Evolutionary conservation across 1,140 invertebrate species (phyloP), one percentile per base, ranked within the genome.

Genomic region (Sycophaga agraensis): DNA sequence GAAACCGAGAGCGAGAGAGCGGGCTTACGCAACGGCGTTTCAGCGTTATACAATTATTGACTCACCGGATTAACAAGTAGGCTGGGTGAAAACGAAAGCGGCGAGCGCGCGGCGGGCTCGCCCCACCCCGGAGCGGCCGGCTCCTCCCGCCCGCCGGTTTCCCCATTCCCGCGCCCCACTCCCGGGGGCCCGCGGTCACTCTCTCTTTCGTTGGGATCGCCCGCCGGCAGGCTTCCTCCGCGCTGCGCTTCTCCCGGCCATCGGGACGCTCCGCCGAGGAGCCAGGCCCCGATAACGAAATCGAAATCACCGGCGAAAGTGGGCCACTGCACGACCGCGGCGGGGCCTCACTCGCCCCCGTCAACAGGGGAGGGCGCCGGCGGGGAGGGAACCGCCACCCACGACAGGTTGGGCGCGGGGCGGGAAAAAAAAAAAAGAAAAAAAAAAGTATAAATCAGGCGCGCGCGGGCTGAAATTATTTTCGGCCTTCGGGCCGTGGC

Each of bases 21-120:
- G 35, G 53, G 31, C 58, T 81, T 79, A 77, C 73, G 77, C 76
- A 80, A 79, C 70, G 60, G 68, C 73, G 71, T 76, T 79, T 75
- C 78, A 79, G 73, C 73, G 75, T 81, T 81, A 80, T 81, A 81
- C 79, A 81, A 80, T 76, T 79, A 78, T 80, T 81, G 79, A 76
- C 77, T 81, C 78, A 80, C 76, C 76, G 73, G 74, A 79, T 81
- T 81, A 80, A 79, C 76, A 78, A 80, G 78, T 77, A 79, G 77
- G 74, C 74, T 75, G 71, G 59, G 73, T 77, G 79, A 81, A 81
- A 81, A 80, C 74, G 79, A 81, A 81, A 80, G 79, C 74, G n/a
- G n/a, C 68, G 70, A 64, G 63, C 62, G 69, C n/a, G n/a, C n/a
- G n/a, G 54, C 58, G 68, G 56, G 59, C 68, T 66, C 56, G 51